Evolutionary conservation across 1,140 invertebrate genomes (phyloP).

Genomic region (Drosophila lacteicornis): DNA sequence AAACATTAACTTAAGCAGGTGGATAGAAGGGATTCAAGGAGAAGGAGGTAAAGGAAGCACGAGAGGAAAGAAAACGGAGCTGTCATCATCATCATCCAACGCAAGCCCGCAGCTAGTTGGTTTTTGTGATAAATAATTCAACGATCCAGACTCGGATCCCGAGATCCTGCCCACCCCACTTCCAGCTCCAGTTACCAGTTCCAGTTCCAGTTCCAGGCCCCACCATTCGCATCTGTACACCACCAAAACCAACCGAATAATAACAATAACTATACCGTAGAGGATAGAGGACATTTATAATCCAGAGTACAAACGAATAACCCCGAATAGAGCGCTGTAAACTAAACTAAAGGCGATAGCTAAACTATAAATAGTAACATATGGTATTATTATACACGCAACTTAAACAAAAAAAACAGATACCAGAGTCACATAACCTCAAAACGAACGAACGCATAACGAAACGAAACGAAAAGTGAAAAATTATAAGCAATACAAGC

Average conservation of each 20-base stretch:
- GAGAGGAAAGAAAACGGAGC: slow-evolving; percentile 33
- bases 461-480: slow-evolving; percentile 39
- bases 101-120: slow-evolving; percentile 38
- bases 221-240: slow-evolving; percentile 61
- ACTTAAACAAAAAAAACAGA: slow-evolving; percentile 48
- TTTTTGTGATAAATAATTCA: slow-evolving; percentile 61
- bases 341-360: slow-evolving; percentile 42
- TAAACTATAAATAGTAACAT: slow-evolving; percentile 73
- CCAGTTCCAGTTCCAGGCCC: slow-evolving; percentile 49
- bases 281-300: slow-evolving; percentile 75
- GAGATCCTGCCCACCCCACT: slow-evolving; percentile 49
- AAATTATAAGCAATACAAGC: slow-evolving; percentile 75
- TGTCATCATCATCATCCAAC: slow-evolving; percentile 39
- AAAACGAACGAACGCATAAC: slow-evolving; percentile 30
- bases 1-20: slow-evolving; percentile 57
- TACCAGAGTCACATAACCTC: slow-evolving; percentile 60
- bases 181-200: slow-evolving; percentile 25
- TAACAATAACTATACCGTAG: slow-evolving; percentile 55
- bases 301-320: slow-evolving; percentile 75
- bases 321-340: slow-evolving; percentile 39
- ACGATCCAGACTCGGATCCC: slow-evolving; percentile 47
- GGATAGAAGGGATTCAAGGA: slow-evolving; percentile 17
- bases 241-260: slow-evolving; percentile 67
- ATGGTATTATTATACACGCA: slow-evolving; percentile 78
- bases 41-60: slow-evolving; percentile 7